Evolutionary conservation across 2,888 invertebrate genomes (phyloP).

Genomic region (Mycogona germanica): DNA sequence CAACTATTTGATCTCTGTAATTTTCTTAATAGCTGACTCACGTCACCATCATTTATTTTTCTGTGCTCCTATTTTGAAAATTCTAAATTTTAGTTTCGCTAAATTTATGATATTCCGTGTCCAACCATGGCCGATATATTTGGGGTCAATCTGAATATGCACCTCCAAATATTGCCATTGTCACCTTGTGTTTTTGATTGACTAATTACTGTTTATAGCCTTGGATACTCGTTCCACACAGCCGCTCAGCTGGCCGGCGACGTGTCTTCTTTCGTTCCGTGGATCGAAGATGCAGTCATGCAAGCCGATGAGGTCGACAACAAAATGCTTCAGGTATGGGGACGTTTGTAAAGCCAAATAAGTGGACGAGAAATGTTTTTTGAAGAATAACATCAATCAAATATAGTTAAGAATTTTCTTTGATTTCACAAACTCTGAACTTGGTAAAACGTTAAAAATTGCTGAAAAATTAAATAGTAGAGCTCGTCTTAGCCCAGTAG

Average conservation of each 20-base stretch:
- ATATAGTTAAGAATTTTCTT: too few relatives aligned
- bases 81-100: too few relatives aligned
- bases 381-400: background rate
- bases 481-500: too few relatives aligned
- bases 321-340: slow-evolving; percentile 44
- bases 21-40: background rate
- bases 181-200: background rate
- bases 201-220: slow-evolving; percentile 40
- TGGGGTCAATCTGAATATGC: background rate
- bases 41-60: too few relatives aligned
- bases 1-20: too few relatives aligned
- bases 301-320: slow-evolving; percentile 94
- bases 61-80: too few relatives aligned
- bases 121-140: background rate
- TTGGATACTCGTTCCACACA: slow-evolving; percentile 71
- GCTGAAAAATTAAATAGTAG: too few relatives aligned
- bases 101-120: too few relatives aligned
- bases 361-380: background rate
- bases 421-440: too few relatives aligned
- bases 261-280: slow-evolving; percentile 42
- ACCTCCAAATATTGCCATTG: background rate
- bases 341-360: background rate
- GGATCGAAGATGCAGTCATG: slow-evolving; percentile 81
- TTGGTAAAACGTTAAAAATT: too few relatives aligned
- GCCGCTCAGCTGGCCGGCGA: slow-evolving; percentile 57